Percentiles rank a stretch among this genome's conserved stretches.
Conservation (phyloP, 1,140 invertebrate species). For the Ephestia elutella region DNA sequence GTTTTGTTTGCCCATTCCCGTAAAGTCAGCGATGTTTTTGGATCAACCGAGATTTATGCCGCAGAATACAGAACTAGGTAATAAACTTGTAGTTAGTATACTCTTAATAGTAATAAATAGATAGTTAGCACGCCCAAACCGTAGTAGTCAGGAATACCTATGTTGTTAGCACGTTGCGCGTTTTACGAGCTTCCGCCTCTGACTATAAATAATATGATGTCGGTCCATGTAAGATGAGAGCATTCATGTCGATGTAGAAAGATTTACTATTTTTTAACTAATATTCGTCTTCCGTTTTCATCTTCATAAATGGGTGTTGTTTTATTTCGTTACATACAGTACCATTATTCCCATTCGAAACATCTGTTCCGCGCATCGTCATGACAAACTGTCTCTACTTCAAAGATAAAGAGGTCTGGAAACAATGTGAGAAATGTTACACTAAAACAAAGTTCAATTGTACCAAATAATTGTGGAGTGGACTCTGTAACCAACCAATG, state of each 20-base stretch:
- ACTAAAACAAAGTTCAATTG: too few relatives aligned
- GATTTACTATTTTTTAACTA: too few relatives aligned
- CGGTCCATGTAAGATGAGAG: background rate
- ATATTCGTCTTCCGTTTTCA: too few relatives aligned
- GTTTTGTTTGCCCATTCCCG: slow-evolving; percentile 22
- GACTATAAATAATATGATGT: background rate
- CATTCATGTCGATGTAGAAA: background rate
- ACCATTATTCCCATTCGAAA: too few relatives aligned
- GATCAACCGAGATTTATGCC: background rate
- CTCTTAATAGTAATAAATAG: background rate
- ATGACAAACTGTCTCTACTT: too few relatives aligned
- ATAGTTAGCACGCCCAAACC: background rate
- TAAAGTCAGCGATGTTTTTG: slow-evolving; percentile 1
- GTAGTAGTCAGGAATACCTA: background rate
- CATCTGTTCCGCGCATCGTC: too few relatives aligned
- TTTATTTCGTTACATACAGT: too few relatives aligned
- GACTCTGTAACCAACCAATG: too few relatives aligned
- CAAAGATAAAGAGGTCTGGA: too few relatives aligned
- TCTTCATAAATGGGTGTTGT: too few relatives aligned
- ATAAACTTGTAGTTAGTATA: background rate
- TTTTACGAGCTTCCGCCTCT: background rate
- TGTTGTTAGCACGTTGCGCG: background rate
- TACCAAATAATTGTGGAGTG: too few relatives aligned
- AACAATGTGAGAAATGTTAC: too few relatives aligned
- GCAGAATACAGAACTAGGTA: background rate